Percentiles rank a stretch among this genome's conserved stretches.
phyloP scores from a whole-genome alignment of 2,888 invertebrate genomes.

The Tortricodes alternella region DNA sequence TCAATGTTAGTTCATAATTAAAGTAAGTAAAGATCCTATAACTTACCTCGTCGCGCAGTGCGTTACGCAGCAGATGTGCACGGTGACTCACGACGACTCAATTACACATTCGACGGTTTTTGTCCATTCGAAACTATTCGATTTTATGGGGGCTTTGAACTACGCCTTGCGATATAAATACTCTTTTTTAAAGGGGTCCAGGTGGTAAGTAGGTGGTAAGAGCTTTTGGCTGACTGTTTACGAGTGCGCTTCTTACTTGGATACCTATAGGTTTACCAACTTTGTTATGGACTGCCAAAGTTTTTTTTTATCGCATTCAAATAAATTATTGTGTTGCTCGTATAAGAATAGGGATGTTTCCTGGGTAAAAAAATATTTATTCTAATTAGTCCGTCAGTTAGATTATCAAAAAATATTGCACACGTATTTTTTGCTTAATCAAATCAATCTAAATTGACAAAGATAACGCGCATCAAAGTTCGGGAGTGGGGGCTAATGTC shows the following conservation, averaged over 20 bases:
- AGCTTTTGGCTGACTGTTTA: conserved; percentile 13
- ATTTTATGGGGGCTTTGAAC: conserved; percentile 50
- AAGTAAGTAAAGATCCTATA: too few species aligned
- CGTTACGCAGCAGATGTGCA: conserved; percentile 72
- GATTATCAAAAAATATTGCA: too few species aligned
- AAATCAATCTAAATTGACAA: too few species aligned
- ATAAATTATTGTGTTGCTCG: too few species aligned
- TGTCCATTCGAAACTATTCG: conserved; percentile 60
- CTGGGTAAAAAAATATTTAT: too few species aligned
- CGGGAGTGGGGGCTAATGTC: too few species aligned
- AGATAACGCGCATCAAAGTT: too few species aligned
- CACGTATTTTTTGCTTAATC: too few species aligned
- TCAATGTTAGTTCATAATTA: too few species aligned
- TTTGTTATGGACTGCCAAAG: not conserved
- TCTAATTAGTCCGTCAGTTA: too few species aligned
- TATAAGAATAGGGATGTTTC: too few species aligned
- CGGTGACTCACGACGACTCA: conserved; percentile 79
- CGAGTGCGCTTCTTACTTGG: not conserved
- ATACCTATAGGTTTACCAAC: not conserved
- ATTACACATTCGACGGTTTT: conserved; percentile 81
- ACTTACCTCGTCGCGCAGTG: conserved; percentile 49
- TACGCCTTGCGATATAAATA: conserved; percentile 30
- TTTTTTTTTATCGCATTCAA: too few species aligned
- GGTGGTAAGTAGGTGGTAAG: conserved; percentile 24
- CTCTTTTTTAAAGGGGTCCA: conserved; percentile 29